Conservation (phyloP, 2,797 vertebrate genomes). For the Trematomus bernacchii region DNA sequence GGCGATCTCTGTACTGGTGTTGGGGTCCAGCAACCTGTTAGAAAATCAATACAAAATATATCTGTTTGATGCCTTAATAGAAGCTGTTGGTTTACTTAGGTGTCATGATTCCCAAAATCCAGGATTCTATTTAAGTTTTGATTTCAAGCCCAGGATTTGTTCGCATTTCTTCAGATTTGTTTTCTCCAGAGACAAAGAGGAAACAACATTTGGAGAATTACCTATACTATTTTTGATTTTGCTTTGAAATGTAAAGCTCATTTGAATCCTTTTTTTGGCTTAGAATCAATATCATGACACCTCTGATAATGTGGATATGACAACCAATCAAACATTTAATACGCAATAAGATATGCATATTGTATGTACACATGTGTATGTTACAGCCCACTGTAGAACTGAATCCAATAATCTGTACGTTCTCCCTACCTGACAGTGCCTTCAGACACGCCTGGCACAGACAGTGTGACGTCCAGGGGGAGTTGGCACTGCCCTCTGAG, state of each 20-base stretch:
- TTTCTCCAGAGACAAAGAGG: no score
- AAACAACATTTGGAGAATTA: no score
- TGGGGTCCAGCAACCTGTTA: constrained; percentile 94
- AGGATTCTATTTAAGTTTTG: no score
- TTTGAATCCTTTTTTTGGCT: no score
- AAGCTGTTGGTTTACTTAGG: neutral
- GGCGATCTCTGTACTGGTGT: constrained; percentile 94
- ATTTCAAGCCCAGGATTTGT: no score
- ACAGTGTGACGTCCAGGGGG: constrained; percentile 94
- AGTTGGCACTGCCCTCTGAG: constrained; percentile 95
- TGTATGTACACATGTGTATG: neutral
- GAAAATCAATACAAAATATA: constrained; percentile 18
- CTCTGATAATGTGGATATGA: neutral
- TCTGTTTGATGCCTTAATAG: neutral
- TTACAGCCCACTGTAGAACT: neutral
- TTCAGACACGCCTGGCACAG: constrained; percentile 97
- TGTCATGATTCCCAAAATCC: no score
- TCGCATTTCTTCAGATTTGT: no score
- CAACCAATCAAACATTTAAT: neutral
- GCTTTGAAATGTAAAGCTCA: no score
- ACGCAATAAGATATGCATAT: neutral
- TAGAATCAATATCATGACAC: no score
- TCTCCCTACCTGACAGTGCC: constrained; percentile 93
- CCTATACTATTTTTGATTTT: no score
- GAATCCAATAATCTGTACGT: neutral